phyloP scores from a whole-genome alignment of 2,113 vertebrate species.

The Eurystomus gularis region DNA sequence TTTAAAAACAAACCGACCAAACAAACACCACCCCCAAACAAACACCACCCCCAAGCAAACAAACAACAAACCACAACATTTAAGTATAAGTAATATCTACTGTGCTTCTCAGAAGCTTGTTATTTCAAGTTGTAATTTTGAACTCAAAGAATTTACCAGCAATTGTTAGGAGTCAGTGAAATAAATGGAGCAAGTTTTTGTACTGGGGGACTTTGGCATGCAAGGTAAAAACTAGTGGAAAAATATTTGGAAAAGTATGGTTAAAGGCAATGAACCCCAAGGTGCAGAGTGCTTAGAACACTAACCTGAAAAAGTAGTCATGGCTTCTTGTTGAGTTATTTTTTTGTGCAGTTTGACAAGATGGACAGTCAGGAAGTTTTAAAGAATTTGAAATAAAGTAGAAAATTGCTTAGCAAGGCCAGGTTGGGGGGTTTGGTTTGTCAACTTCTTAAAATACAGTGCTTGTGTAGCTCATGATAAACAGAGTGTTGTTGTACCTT shows the following conservation, averaged over 20 bases:
- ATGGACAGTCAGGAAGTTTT: not conserved
- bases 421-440: not conserved
- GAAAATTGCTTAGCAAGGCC: not conserved
- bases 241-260: not conserved
- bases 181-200: not conserved
- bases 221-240: not conserved
- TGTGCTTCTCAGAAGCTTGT: not conserved
- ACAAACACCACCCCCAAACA: too few relatives aligned
- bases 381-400: not conserved
- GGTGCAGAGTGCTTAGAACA: not conserved
- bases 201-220: not conserved
- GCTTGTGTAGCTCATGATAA: not conserved
- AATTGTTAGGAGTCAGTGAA: not conserved
- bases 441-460: not conserved
- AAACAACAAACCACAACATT: too few relatives aligned
- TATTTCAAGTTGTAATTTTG: not conserved
- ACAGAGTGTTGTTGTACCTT: not conserved
- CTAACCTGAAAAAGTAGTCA: not conserved
- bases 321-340: not conserved
- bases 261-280: not conserved
- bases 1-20: too few relatives aligned
- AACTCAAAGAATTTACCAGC: not conserved
- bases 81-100: not conserved
- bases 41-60: too few relatives aligned
- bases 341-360: not conserved